These are phyloP conservation scores for Globodera ellingtonae DNA, from an alignment of 1,140 invertebrate genomes.

Conservation along the genomic window DNA sequence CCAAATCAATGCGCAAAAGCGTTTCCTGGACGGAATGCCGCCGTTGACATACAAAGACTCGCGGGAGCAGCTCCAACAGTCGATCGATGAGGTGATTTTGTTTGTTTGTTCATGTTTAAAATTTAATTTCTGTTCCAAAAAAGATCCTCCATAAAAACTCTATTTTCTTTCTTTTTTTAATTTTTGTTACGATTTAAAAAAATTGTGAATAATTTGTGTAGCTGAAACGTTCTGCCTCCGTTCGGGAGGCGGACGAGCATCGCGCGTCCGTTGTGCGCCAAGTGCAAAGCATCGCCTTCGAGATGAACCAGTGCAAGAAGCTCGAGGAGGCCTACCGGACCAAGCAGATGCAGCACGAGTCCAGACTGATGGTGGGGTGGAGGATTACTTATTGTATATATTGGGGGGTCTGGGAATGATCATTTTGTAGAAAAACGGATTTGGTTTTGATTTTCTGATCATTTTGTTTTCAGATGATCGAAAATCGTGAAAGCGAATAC, in stretches of 20 bases:
- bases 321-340: constrained; percentile 27
- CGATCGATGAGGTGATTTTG: constrained; percentile 1
- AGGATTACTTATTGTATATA: background rate
- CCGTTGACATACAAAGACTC: background rate
- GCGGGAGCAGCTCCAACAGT: constrained; percentile 15
- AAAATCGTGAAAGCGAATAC: constrained; percentile 28
- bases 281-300: background rate
- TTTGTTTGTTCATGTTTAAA: too few species aligned
- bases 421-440: too few species aligned
- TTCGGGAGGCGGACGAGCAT: constrained; percentile 33
- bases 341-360: constrained; percentile 23
- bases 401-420: too few species aligned
- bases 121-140: too few species aligned
- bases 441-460: background rate
- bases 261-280: constrained; percentile 10
- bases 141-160: too few species aligned
- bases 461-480: constrained; percentile 25
- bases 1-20: constrained; percentile 22
- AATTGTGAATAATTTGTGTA: constrained; percentile 12
- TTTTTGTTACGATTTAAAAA: background rate
- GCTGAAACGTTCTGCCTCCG: constrained; percentile 25
- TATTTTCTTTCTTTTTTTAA: background rate
- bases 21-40: constrained; percentile 10
- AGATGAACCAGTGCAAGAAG: constrained; percentile 29
- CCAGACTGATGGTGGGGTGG: constrained; percentile 30